These are phyloP conservation scores for Scrobipalpa costella DNA, from an alignment of 2,888 invertebrate genomes.

Conservation along the genomic window DNA sequence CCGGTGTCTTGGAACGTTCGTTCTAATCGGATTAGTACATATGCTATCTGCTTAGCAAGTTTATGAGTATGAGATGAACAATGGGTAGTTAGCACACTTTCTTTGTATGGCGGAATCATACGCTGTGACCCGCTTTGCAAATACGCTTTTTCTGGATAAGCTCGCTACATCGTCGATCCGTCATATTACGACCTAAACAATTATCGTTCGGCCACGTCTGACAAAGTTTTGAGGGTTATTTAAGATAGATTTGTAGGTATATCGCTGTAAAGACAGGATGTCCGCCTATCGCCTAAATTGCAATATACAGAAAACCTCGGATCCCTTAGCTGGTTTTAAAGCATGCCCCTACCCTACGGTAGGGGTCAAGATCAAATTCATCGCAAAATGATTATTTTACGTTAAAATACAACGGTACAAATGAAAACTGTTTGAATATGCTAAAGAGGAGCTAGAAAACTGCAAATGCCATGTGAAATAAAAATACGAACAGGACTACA, in stretches of 20 bases:
- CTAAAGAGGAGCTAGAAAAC: background rate
- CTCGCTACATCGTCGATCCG: too few species aligned
- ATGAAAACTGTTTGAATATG: background rate
- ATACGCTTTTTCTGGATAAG: too few species aligned
- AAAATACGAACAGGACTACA: constrained; percentile 7
- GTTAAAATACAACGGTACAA: background rate
- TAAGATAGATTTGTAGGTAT: too few species aligned
- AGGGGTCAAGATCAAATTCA: too few species aligned
- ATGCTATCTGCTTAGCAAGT: constrained; percentile 27
- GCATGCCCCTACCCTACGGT: too few species aligned
- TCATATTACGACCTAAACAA: too few species aligned
- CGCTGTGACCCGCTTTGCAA: background rate
- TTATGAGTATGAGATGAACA: background rate
- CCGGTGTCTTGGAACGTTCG: constrained; percentile 42
- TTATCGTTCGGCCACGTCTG: too few species aligned
- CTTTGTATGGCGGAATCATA: constrained; percentile 13
- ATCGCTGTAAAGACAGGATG: too few species aligned
- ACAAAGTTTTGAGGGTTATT: too few species aligned
- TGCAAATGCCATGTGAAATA: constrained; percentile 9
- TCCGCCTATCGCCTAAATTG: too few species aligned
- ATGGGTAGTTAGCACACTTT: constrained; percentile 6
- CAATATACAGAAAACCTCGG: too few species aligned
- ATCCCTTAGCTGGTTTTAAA: too few species aligned
- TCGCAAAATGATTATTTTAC: background rate
- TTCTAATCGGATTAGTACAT: constrained; percentile 51